phyloP scores from a whole-genome alignment of 2,888 invertebrate genomes.

The Lochmaea crataegi region DNA sequence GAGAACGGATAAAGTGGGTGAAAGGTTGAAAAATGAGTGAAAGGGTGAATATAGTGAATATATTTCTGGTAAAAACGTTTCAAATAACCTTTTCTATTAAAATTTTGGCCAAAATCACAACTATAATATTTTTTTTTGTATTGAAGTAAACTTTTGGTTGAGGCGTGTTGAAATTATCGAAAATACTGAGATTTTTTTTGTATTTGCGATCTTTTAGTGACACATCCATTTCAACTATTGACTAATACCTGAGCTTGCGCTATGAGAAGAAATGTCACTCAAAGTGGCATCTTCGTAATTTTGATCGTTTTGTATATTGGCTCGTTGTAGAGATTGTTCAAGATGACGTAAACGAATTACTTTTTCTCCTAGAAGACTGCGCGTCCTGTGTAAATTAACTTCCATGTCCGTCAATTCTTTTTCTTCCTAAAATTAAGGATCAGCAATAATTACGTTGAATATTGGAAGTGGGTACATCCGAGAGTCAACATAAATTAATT shows the following conservation, averaged over 20 bases:
- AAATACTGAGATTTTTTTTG: not conserved
- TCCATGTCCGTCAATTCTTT: slow-evolving; percentile 86
- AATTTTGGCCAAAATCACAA: too few relatives aligned
- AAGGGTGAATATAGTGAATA: too few relatives aligned
- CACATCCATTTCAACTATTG: slow-evolving; percentile 6
- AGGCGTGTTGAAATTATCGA: too few relatives aligned
- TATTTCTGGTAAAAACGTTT: too few relatives aligned
- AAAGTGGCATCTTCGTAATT: slow-evolving; percentile 71
- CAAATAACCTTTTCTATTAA: too few relatives aligned
- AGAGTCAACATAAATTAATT: not conserved
- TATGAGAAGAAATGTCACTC: slow-evolving; percentile 75
- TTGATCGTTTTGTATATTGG: slow-evolving; percentile 65
- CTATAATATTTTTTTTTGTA: too few relatives aligned
- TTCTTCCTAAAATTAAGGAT: slow-evolving; percentile 72
- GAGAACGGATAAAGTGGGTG: too few relatives aligned
- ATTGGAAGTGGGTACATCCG: not conserved
- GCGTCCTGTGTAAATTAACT: slow-evolving; percentile 83
- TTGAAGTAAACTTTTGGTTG: too few relatives aligned
- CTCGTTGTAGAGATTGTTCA: slow-evolving; percentile 79
- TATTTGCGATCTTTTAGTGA: not conserved
- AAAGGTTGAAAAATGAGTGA: too few relatives aligned
- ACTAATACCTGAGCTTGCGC: slow-evolving; percentile 68
- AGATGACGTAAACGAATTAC: slow-evolving; percentile 83
- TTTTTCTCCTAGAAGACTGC: slow-evolving; percentile 84
- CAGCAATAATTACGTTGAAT: too few relatives aligned